Evolutionary conservation across 2,113 vertebrate genomes (phyloP), one percentile per base, ranked within the genome.

Genomic region (Eclectus roratus): DNA sequence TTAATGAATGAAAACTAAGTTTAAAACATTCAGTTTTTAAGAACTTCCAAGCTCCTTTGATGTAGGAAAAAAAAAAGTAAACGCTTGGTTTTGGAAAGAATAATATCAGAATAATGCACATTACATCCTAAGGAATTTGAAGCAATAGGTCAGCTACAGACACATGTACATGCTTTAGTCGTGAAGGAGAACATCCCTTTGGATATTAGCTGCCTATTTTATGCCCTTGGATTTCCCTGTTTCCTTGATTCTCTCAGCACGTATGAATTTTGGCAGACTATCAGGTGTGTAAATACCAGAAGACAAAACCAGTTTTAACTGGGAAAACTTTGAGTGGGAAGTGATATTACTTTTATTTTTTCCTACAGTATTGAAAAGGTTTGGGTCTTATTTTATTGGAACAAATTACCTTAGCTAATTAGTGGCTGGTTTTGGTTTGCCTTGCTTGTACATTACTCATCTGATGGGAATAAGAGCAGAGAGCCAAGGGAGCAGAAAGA

Each of bases 321-420:
- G 35, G 8, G 16, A 27, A 80, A 80, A 55, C 58, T 12, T 35
- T 27, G 20, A 80, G 16, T 43, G 23, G 53, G 49, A 88, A 88
- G 17, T 52, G 20, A 85, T 92, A 72, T 73, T 21, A 39, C 12
- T 4, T 19, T 25, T 16, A 12, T 4, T 6, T 7, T 3, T 10
- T 5, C 3, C 20, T 35, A 39, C 10, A 83, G 8, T 9, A 53
- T 16, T 77, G 50, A 33, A 53, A 77, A 53, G 1, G 5, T 68
- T 93, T 74, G n/a, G 2, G 27, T 58, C 17, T 44, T 72, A 16
- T 68, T 82, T 82, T 81, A 66, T 35, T 68, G 65, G 37, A 84
- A 74, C 60, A 49, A 86, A 85, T 89, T 89, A 93, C 11, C 35
- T 81, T 10, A 61, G n/a, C 11, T 96, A 91, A 89, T 92, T 94